Evolutionary conservation across 2,888 invertebrate species (phyloP), one percentile per base, ranked within the genome.

Genomic region (Ectropis crepuscularia): DNA sequence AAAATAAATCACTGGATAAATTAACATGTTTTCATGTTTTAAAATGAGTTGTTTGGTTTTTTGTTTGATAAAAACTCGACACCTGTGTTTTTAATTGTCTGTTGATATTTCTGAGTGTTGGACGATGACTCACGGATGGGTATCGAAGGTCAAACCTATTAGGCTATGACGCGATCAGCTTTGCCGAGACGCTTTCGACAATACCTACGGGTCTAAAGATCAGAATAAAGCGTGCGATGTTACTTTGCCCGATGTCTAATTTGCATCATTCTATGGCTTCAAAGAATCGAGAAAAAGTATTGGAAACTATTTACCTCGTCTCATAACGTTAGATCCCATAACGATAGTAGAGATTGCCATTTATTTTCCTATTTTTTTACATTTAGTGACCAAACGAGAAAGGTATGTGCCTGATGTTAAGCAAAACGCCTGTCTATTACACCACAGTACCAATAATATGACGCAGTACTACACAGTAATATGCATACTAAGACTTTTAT

Each of bases 91-190:
- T 60, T 38, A n/a, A 45, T 39, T 37, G 51, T 48, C 36, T 48
- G 51, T 7, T 46, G 57, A 41, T 54, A 54, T 54, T 55, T 55
- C 10, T 47, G 45, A 43, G 36, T 37, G 16, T 46, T 41, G 58
- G 57, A n/a, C 43, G 47, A 46, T 61, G 64, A 64, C n/a, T 64
- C 60, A 64, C 49, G 39, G 62, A 48, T 48, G 51, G 28, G 46
- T 11, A 47, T 11, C 45, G 65, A 65, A 65, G 65, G 65, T 46
- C 57, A 53, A 10, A 48, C 11, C 50, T 50, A 65, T 57, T 48
- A 59, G 38, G 50, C 47, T 60, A 51, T 51, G 53, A 57, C 57
- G 62, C 36, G 48, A n/a, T 16, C n/a, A 36, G 42, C 39, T 51
- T 11, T 51, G 42, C 41, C 16, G 5, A 53, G 53, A 53, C 42